A percentile compares a stretch with the other conserved stretches of the same genome.
These are phyloP conservation scores for Drosophila melanica DNA, from an alignment of 1,140 invertebrate genomes.

Conservation along the genomic window DNA sequence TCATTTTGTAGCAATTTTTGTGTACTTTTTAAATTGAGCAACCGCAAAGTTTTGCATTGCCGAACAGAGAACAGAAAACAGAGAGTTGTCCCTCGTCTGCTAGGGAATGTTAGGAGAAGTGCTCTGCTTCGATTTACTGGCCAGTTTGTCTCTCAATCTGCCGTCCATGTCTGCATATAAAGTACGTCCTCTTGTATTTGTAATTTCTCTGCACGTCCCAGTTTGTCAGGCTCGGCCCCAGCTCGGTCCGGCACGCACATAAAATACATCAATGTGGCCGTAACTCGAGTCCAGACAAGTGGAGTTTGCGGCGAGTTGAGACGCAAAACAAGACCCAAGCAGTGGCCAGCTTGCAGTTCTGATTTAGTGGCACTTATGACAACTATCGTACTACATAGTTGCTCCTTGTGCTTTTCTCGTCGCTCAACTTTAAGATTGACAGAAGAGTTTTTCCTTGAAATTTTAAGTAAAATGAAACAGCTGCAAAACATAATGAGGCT, in stretches of 20 bases:
- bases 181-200: constrained; percentile 76
- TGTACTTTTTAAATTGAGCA: constrained; percentile 80
- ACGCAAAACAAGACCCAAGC: constrained; percentile 25
- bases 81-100: constrained; percentile 33
- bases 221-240: constrained; percentile 56
- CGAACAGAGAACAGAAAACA: constrained; percentile 60
- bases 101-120: constrained; percentile 52
- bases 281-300: constrained; percentile 56
- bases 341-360: constrained; percentile 55
- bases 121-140: constrained; percentile 49
- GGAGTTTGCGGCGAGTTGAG: constrained; percentile 42
- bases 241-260: constrained; percentile 49
- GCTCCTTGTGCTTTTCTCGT: constrained; percentile 32
- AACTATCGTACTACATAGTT: constrained; percentile 31
- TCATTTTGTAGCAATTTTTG: constrained; percentile 75
- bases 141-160: constrained; percentile 67
- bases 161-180: constrained; percentile 78
- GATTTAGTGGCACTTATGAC: constrained; percentile 73
- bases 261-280: constrained; percentile 72
- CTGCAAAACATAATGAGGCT: constrained; percentile 56
- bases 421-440: constrained; percentile 42
- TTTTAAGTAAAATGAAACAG: constrained; percentile 32
- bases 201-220: constrained; percentile 72
- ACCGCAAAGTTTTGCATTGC: constrained; percentile 79
- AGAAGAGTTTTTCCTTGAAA: constrained; percentile 8